Conservation (phyloP, 2,888 invertebrate species). For the Aphodius granarius region DNA sequence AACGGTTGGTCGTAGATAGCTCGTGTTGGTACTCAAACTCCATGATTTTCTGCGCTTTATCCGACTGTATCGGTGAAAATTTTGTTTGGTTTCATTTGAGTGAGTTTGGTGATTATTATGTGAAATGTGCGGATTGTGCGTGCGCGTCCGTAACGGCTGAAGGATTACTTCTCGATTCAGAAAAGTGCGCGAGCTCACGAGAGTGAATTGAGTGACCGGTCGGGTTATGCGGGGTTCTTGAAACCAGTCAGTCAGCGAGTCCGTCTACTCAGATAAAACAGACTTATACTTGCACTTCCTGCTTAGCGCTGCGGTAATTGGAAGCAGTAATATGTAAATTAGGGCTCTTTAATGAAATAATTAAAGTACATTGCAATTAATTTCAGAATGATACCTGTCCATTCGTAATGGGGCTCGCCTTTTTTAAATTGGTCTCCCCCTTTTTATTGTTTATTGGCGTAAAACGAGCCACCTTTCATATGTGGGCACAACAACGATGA, state of each 20-base stretch:
- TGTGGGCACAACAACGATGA: not conserved
- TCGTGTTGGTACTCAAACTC: not conserved
- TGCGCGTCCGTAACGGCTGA: not conserved
- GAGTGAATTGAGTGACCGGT: not conserved
- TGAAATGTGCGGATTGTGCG: not conserved
- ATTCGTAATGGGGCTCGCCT: not conserved
- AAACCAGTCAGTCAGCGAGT: not conserved
- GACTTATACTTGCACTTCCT: slow-evolving; percentile 1
- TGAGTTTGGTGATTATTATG: not conserved
- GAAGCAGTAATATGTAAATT: slow-evolving; percentile 7
- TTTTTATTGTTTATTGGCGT: not conserved
- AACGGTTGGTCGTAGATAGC: not conserved
- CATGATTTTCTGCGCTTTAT: not conserved
- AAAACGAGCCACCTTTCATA: not conserved
- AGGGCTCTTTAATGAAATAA: not conserved
- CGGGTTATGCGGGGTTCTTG: not conserved
- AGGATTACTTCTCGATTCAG: not conserved
- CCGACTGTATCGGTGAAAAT: not conserved
- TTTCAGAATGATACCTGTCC: slow-evolving; percentile 9
- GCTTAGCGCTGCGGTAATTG: slow-evolving; percentile 3
- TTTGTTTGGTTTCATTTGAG: not conserved
- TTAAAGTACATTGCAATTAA: slow-evolving; percentile 4
- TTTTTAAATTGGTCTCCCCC: not conserved
- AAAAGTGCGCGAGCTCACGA: not conserved
- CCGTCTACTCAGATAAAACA: not conserved